Conservation (phyloP, 2,888 invertebrate genomes). For the Notodonta ziczac region DNA sequence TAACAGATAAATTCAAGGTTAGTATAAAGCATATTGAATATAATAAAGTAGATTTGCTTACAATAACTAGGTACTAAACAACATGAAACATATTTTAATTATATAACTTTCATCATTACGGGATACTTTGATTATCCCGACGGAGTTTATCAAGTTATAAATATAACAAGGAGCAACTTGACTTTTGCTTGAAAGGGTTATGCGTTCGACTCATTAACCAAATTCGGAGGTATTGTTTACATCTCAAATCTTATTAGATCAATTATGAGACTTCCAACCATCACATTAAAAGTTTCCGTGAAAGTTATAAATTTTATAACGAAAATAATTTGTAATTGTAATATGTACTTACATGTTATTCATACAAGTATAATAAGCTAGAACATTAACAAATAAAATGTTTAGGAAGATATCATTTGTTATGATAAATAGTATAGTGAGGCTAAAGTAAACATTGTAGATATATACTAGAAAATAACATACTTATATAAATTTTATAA, state of each 20-base stretch:
- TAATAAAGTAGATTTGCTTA: no score
- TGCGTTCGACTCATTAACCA: conserved; percentile 19
- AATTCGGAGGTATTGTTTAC: conserved; percentile 19
- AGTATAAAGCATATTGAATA: no score
- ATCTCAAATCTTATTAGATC: conserved; percentile 19
- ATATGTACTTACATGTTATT: background rate
- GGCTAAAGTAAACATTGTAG: no score
- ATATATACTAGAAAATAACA: no score
- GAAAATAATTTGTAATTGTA: background rate
- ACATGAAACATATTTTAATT: conserved; percentile 27
- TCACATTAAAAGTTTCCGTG: background rate
- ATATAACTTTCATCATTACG: conserved; percentile 29
- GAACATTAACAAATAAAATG: no score
- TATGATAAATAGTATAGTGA: no score
- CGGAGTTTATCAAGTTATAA: conserved; percentile 22
- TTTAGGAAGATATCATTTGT: no score
- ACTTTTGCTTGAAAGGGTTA: conserved; percentile 17
- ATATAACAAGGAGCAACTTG: conserved; percentile 20
- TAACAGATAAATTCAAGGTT: no score
- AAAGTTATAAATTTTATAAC: background rate
- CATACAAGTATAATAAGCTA: background rate
- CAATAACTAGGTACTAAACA: conserved; percentile 9
- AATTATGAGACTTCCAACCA: conserved; percentile 7
- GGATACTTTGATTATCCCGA: conserved; percentile 21
- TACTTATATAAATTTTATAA: no score